Conservation (phyloP, 2,888 invertebrate genomes). For the Aplocera efformata region DNA sequence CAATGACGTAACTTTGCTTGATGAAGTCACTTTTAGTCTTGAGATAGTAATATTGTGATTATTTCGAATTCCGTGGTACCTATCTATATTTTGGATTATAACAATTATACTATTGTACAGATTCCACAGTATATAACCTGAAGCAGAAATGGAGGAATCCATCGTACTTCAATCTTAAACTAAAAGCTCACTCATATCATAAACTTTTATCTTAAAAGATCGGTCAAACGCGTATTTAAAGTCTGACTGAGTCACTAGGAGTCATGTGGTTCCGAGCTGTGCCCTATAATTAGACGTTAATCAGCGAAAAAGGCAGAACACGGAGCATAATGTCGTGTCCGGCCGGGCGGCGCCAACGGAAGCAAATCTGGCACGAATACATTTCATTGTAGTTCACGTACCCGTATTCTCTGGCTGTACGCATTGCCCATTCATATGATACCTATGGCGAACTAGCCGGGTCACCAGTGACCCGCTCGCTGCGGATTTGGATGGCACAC, state of each 20-base stretch:
- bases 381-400: slow-evolving; percentile 58
- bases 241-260: slow-evolving; percentile 63
- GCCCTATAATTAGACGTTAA: slow-evolving; percentile 77
- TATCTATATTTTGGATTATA: too few species aligned
- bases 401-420: slow-evolving; percentile 11
- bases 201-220: too few species aligned
- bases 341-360: slow-evolving; percentile 60
- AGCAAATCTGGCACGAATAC: slow-evolving; percentile 66
- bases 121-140: too few species aligned
- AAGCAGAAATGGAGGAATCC: too few species aligned
- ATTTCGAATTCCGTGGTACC: slow-evolving; percentile 4
- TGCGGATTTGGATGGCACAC: slow-evolving; percentile 40
- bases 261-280: slow-evolving; percentile 62
- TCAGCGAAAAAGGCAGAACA: slow-evolving; percentile 70
- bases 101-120: too few species aligned
- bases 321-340: slow-evolving; percentile 44
- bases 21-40: slow-evolving; percentile 22
- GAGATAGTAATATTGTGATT: slow-evolving; percentile 24
- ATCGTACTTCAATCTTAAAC: too few species aligned
- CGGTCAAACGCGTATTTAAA: slow-evolving; percentile 34
- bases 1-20: slow-evolving; percentile 27
- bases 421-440: slow-evolving; percentile 55
- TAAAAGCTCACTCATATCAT: too few species aligned
- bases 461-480: slow-evolving; percentile 53
- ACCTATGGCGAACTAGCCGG: slow-evolving; percentile 46